Evolutionary conservation across 1,140 invertebrate genomes (phyloP).

Genomic region (Brachionus manjavacas): DNA sequence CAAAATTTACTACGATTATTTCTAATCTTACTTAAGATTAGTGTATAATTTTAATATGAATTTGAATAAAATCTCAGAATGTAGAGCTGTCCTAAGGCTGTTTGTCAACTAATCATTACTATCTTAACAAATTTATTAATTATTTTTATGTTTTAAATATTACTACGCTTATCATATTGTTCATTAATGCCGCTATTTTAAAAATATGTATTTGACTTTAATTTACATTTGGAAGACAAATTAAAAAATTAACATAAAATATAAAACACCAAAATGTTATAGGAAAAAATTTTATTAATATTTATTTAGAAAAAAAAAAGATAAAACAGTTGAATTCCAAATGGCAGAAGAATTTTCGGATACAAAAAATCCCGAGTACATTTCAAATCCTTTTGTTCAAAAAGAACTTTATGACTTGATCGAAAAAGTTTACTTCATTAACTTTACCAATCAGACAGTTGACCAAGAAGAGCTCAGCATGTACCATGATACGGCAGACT

Average conservation of each 20-base stretch:
- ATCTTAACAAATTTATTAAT: no score
- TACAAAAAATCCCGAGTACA: neutral
- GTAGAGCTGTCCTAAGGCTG: no score
- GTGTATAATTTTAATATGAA: no score
- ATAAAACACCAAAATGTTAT: neutral
- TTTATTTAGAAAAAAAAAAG: neutral
- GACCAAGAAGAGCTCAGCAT: neutral
- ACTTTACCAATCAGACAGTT: neutral
- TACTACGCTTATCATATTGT: no score
- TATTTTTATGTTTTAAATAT: no score
- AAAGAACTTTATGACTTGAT: conserved; percentile 32
- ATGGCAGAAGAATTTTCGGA: neutral
- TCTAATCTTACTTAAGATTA: no score
- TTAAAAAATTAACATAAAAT: neutral
- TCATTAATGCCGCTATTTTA: no score
- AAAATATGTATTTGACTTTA: no score
- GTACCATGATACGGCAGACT: conserved; percentile 2
- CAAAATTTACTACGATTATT: no score
- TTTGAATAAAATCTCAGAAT: no score
- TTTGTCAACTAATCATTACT: no score
- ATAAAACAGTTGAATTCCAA: neutral
- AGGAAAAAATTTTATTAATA: neutral
- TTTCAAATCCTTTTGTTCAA: conserved; percentile 25
- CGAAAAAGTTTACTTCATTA: conserved; percentile 5
- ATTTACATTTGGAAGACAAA: no score